Percentiles rank a stretch among this genome's conserved stretches.
Conservation (phyloP, 2,113 vertebrate genomes). For the Aegotheles bennettii region DNA sequence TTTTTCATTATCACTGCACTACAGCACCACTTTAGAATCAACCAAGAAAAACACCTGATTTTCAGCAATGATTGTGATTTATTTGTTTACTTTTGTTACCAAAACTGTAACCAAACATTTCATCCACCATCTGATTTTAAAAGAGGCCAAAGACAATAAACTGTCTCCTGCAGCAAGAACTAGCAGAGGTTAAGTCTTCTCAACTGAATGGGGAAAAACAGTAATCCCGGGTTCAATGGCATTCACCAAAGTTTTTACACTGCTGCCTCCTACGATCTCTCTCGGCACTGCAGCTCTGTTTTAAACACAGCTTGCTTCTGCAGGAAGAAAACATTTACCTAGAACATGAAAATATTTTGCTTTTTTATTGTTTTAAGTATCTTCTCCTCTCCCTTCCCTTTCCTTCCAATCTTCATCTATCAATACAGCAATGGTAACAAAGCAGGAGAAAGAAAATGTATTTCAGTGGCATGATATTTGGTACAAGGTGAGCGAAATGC, state of each 20-base stretch:
- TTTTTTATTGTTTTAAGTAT: neutral
- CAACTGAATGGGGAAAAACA: neutral
- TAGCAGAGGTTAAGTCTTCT: neutral
- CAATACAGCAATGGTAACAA: neutral
- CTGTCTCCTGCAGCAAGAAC: neutral
- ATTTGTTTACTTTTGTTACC: neutral
- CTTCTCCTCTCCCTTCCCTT: neutral
- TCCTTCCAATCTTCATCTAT: neutral
- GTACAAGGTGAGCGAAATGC: accelerated
- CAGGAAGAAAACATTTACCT: neutral
- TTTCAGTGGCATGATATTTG: neutral
- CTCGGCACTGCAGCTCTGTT: neutral
- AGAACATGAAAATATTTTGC: neutral
- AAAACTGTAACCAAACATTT: neutral
- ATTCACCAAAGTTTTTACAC: neutral
- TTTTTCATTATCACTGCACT: neutral
- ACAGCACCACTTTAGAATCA: neutral
- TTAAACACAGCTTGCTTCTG: neutral
- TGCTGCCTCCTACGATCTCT: neutral
- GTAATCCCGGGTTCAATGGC: neutral
- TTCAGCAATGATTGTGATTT: neutral
- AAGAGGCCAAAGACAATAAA: neutral
- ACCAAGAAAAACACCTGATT: neutral
- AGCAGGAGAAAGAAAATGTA: neutral
- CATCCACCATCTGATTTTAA: neutral